Conservation (phyloP, 2,113 vertebrate genomes). For the rabbit (Oryctolagus cuniculus) region mOryCun1.1 NC_091442.1:5369001-5369500, state of each 20-base stretch:
- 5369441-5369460: rapidly evolving
- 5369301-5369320: too few relatives aligned
- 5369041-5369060: too few relatives aligned
- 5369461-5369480: neutral
- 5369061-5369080: rapidly evolving
- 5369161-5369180: rapidly evolving
- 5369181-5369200: neutral
- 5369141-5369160: neutral
- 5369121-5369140: neutral
- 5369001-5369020: neutral
- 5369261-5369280: neutral
- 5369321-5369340: neutral
- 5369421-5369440: rapidly evolving
- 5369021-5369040: neutral
- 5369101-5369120: neutral
- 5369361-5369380: neutral
- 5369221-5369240: rapidly evolving
- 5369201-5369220: neutral
- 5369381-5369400: neutral
- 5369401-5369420: too few relatives aligned
- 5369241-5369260: neutral
- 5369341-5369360: neutral
- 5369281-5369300: neutral
- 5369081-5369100: neutral
- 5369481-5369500: neutral